These are phyloP conservation scores for Drosophila pandora DNA, from an alignment of 1,140 invertebrate genomes.

Conservation along the genomic window DNA sequence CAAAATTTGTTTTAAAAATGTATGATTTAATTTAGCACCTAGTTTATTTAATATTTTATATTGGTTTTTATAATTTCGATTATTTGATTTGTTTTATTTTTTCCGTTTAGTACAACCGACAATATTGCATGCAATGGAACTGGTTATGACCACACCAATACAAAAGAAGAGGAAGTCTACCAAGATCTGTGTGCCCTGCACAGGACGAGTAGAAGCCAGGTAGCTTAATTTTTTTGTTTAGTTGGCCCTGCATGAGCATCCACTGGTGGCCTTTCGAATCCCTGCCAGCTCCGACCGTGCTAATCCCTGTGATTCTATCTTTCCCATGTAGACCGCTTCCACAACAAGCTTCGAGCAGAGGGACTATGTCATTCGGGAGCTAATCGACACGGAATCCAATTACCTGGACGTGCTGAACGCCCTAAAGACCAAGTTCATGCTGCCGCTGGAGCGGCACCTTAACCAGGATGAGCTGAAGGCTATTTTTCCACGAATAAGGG, in stretches of 20 bases:
- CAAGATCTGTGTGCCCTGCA: constrained; percentile 84
- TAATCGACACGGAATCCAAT: constrained; percentile 98
- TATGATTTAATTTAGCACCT: too few relatives aligned
- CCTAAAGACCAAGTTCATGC: constrained; percentile 92
- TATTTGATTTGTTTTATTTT: constrained; percentile 17
- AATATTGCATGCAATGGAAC: constrained; percentile 83
- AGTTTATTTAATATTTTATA: constrained; percentile 1
- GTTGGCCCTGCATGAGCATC: constrained; percentile 41
- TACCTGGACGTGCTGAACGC: constrained; percentile 97
- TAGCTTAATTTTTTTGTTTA: constrained; percentile 41
- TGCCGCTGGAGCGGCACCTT: constrained; percentile 89
- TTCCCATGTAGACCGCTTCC: constrained; percentile 84
- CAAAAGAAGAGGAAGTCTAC: constrained; percentile 84
- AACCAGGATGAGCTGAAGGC: constrained; percentile 89
- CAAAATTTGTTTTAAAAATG: not conserved
- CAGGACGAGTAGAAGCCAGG: constrained; percentile 83
- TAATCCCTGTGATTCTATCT: constrained; percentile 10
- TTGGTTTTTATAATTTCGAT: constrained; percentile 24
- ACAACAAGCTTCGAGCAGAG: constrained; percentile 91
- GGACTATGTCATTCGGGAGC: constrained; percentile 97
- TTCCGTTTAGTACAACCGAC: constrained; percentile 77
- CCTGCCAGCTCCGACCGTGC: constrained; percentile 6
- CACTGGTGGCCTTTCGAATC: constrained; percentile 11
- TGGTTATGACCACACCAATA: constrained; percentile 82
- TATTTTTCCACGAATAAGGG: constrained; percentile 96